Percentiles rank a stretch among this genome's conserved stretches.
These are phyloP conservation scores for Frankliniella fusca DNA, from an alignment of 2,888 invertebrate species.

Conservation along the genomic window DNA sequence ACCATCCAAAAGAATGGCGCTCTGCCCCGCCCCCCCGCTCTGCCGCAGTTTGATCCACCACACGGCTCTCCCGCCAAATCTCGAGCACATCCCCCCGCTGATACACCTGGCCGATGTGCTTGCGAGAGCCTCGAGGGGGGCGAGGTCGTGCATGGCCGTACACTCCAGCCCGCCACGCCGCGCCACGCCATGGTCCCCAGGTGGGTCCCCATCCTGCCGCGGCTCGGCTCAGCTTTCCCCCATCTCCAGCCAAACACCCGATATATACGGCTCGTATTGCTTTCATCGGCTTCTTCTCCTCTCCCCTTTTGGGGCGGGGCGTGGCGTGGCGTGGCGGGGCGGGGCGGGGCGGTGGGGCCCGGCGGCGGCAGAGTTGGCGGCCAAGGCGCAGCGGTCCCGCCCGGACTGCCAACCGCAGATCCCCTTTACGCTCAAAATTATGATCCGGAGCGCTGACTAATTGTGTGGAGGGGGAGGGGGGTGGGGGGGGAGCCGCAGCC, in stretches of 20 bases:
- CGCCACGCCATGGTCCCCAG: neutral
- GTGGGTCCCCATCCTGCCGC: neutral
- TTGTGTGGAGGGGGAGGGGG: neutral
- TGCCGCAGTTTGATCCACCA: neutral
- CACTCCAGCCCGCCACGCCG: neutral
- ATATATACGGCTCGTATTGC: neutral
- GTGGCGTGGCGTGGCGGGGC: too few relatives aligned
- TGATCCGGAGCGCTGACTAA: neutral
- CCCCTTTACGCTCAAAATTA: neutral
- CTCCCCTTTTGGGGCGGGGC: too few relatives aligned
- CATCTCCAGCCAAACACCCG: neutral
- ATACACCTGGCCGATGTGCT: neutral
- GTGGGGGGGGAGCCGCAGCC: too few relatives aligned
- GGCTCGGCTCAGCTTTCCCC: neutral
- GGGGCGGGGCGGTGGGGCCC: too few relatives aligned
- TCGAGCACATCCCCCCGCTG: neutral
- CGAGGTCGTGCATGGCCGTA: neutral
- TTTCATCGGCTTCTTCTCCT: neutral
- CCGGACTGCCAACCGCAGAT: neutral
- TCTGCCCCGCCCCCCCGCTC: too few relatives aligned
- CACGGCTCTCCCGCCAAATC: neutral
- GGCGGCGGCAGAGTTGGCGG: too few relatives aligned
- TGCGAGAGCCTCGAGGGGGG: too few relatives aligned
- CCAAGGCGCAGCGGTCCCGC: too few relatives aligned
- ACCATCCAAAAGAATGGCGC: too few relatives aligned